Percentiles rank a stretch among this genome's conserved stretches.
Evolutionary conservation across 2,113 vertebrate genomes (phyloP).

Genomic region (Eclectus roratus): DNA sequence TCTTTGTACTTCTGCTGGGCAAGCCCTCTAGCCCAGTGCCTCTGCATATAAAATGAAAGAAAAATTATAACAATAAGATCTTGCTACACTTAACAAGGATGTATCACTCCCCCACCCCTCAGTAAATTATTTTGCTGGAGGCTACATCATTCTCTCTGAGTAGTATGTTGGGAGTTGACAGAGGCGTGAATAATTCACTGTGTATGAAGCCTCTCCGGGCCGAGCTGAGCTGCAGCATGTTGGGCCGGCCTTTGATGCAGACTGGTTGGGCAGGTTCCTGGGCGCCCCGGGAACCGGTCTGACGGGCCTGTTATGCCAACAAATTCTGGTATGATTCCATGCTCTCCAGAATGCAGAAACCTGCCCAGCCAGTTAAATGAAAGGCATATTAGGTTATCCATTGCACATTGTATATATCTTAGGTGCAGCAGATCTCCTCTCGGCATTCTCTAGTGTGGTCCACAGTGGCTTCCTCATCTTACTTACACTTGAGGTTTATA

Average conservation of each 20-base stretch:
- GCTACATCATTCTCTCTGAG: conserved; percentile 80
- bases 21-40: conserved; percentile 49
- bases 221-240: conserved; percentile 79
- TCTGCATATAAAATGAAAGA: conserved; percentile 42
- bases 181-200: conserved; percentile 77
- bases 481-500: conserved; percentile 60
- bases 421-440: conserved; percentile 76
- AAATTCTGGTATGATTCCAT: conserved; percentile 88
- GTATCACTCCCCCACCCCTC: conserved; percentile 66
- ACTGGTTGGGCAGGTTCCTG: conserved; percentile 82
- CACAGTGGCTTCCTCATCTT: conserved; percentile 71
- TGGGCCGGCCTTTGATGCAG: conserved; percentile 79
- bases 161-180: conserved; percentile 70
- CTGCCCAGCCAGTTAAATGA: conserved; percentile 89
- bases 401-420: conserved; percentile 81
- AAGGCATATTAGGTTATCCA: conserved; percentile 89
- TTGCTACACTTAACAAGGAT: conserved; percentile 63
- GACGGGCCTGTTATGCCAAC: conserved; percentile 85
- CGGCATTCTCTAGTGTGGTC: conserved; percentile 75
- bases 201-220: conserved; percentile 60
- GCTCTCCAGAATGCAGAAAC: conserved; percentile 84
- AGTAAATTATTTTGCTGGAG: conserved; percentile 82
- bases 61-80: conserved; percentile 65
- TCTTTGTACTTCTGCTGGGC: not conserved
- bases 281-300: conserved; percentile 79